Evolutionary conservation across 2,113 vertebrate genomes (phyloP).

Genomic region (Platanista minor): DNA sequence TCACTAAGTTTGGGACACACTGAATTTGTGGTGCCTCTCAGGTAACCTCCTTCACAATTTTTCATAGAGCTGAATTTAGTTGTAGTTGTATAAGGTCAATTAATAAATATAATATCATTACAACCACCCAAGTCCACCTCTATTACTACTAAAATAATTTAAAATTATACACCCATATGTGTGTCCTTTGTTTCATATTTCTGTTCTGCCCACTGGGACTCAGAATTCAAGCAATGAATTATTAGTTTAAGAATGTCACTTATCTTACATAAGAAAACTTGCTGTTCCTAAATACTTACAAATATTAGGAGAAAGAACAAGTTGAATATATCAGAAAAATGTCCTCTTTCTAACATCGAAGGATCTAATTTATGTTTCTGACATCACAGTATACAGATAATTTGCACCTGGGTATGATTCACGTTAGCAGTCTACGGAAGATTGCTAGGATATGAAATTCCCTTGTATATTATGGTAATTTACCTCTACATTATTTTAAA

Average conservation of each 20-base stretch:
- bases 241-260: slow-evolving; percentile 11
- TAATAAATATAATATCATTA: background rate
- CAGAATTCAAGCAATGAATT: slow-evolving; percentile 45
- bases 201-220: background rate
- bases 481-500: slow-evolving; percentile 69
- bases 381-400: slow-evolving; percentile 49
- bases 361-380: slow-evolving; percentile 61
- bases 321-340: slow-evolving; percentile 22
- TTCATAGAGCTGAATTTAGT: background rate
- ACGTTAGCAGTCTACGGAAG: slow-evolving; percentile 57
- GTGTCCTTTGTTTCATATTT: background rate
- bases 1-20: background rate
- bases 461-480: slow-evolving; percentile 73
- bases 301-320: slow-evolving; percentile 36
- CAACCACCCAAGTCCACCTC: background rate
- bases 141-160: background rate
- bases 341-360: slow-evolving; percentile 23
- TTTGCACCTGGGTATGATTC: slow-evolving; percentile 43
- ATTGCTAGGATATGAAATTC: slow-evolving; percentile 59
- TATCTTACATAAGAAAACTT: slow-evolving; percentile 1
- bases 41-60: background rate
- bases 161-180: background rate
- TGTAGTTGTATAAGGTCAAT: background rate
- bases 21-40: background rate
- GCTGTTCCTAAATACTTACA: slow-evolving; percentile 47